Conservation (phyloP, 1,140 invertebrate genomes). For the Bathynomus jamesi region DNA sequence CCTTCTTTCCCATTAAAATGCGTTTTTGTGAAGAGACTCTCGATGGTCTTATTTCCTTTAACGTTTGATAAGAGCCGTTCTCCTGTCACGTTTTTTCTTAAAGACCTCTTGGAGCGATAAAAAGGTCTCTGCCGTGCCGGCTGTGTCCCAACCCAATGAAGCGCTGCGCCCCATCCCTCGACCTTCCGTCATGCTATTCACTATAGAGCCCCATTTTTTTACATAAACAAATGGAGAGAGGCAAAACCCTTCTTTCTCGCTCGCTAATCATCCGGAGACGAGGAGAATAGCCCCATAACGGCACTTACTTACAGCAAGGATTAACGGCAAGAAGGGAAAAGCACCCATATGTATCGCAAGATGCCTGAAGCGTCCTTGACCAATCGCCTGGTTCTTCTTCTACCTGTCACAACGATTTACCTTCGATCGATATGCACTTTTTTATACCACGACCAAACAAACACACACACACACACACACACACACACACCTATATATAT, state of each 20-base stretch:
- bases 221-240: slow-evolving; percentile 1
- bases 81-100: background rate
- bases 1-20: too few species aligned
- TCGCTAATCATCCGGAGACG: background rate
- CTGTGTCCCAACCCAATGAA: background rate
- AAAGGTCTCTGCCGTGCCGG: background rate
- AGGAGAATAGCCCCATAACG: background rate
- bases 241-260: background rate
- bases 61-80: background rate
- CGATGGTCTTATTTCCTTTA: background rate
- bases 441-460: background rate
- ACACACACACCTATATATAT: too few species aligned
- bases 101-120: background rate
- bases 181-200: background rate
- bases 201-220: background rate
- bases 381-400: background rate
- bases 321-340: background rate
- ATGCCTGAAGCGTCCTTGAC: background rate
- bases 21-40: background rate
- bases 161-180: background rate
- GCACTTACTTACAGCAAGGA: background rate
- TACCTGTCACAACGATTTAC: background rate
- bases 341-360: background rate
- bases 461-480: too few species aligned
- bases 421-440: background rate